Evolutionary conservation across 2,113 vertebrate genomes (phyloP).

Genomic region (Macquaria ambigua): DNA sequence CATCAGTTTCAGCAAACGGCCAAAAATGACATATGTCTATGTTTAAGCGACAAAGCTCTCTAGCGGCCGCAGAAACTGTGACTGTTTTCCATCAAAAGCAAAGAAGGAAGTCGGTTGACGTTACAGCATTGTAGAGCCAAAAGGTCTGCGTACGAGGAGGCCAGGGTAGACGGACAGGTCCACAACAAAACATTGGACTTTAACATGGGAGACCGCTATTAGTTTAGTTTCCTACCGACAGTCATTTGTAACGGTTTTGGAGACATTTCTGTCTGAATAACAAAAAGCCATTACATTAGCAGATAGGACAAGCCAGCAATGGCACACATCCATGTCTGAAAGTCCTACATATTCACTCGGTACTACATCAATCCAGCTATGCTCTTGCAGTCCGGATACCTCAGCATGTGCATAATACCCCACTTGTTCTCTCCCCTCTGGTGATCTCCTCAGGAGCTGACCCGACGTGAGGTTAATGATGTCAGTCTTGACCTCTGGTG

Average conservation of each 20-base stretch:
- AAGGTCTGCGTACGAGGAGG: no score
- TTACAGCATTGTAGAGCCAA: no score
- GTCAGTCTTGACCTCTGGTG: slow-evolving; percentile 63
- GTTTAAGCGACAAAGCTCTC: no score
- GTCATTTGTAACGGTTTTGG: no score
- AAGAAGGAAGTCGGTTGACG: not conserved
- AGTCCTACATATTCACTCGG: not conserved
- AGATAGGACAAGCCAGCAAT: not conserved
- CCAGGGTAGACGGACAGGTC: no score
- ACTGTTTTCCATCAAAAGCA: not conserved
- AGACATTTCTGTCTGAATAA: not conserved
- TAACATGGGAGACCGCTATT: no score
- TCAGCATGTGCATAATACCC: not conserved
- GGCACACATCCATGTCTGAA: not conserved
- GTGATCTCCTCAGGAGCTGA: slow-evolving; percentile 28
- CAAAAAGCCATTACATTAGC: not conserved
- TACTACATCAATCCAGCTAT: not conserved
- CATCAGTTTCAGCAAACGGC: no score
- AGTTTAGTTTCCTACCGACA: no score
- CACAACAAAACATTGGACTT: no score
- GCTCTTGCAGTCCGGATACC: not conserved
- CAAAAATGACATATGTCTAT: no score
- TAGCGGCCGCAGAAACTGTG: not conserved
- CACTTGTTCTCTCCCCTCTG: slow-evolving; percentile 20
- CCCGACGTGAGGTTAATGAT: slow-evolving; percentile 49